phyloP scores from a whole-genome alignment of 2,797 vertebrate genomes.

The Stomatorhinus walkeri region DNA sequence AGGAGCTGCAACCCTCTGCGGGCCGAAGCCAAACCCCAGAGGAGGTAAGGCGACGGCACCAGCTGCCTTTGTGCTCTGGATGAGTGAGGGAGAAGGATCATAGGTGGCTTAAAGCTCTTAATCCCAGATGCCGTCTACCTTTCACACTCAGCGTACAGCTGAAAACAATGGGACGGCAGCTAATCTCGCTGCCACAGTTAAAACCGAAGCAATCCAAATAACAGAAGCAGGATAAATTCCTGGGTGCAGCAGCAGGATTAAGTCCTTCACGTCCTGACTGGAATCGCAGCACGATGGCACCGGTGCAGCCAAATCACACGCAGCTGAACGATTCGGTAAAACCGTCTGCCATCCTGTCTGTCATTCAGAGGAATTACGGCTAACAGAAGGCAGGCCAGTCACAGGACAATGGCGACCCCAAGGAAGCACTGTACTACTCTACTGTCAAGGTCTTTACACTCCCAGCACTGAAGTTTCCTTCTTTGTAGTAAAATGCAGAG shows the following conservation, averaged over 20 bases:
- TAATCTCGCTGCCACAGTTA: conserved; percentile 73
- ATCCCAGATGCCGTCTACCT: conserved; percentile 73
- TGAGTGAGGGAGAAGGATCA: conserved; percentile 28
- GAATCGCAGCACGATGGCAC: conserved; percentile 65
- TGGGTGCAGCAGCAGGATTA: conserved; percentile 59
- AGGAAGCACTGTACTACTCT: conserved; percentile 36
- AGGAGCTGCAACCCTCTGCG: conserved; percentile 40
- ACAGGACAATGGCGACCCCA: conserved; percentile 48
- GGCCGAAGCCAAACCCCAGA: conserved; percentile 49
- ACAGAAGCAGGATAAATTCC: conserved; percentile 60
- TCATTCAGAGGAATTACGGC: conserved; percentile 50
- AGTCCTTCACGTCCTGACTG: conserved; percentile 59
- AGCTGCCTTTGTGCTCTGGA: conserved; percentile 51
- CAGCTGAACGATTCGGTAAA: conserved; percentile 62
- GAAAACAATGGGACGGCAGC: conserved; percentile 63
- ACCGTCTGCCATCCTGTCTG: conserved; percentile 45
- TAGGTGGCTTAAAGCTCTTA: conserved; percentile 58
- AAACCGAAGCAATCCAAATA: conserved; percentile 71
- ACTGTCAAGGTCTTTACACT: neutral
- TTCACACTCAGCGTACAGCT: conserved; percentile 74
- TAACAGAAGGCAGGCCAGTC: conserved; percentile 56
- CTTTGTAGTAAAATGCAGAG: neutral
- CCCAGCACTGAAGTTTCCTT: neutral
- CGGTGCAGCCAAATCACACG: conserved; percentile 59
- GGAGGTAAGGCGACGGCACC: conserved; percentile 54